Evolutionary conservation across 2,888 invertebrate genomes (phyloP), one percentile per base, ranked within the genome.

Genomic region (Hydrotaea cyrtoneurina): DNA sequence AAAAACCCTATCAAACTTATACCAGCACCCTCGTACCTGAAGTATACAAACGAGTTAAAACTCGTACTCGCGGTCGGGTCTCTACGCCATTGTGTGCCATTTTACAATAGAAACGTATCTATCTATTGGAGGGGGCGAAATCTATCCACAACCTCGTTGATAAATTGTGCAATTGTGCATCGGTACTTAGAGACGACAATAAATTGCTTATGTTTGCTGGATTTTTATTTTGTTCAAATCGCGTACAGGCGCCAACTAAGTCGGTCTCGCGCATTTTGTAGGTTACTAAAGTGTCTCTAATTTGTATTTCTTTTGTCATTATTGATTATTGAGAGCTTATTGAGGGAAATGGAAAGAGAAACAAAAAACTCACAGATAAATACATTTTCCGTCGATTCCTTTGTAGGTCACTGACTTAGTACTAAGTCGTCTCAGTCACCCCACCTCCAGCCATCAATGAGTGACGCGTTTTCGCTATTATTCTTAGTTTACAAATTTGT

Each of bases 81-180:
- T 31, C 2, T 7, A 31, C 2, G 7, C 31, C 31, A 39, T 50
- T n/a, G 15, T n/a, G 50, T 7, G 50, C 2, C 50, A 50, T n/a
- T n/a, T 50, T 50, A 50, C 43, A 43, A 43, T 43, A 15, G 43
- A 43, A 43, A 43, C 50, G 1, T 50, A 50, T 50, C n/a, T n/a
- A 31, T n/a, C 31, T 2, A 31, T 31, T 31, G 31, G 31, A 4
- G 50, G n/a, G n/a, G 50, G 50, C n/a, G 50, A n/a, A 43, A 50
- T 50, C 3, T 50, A 50, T n/a, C 26, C 62, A 17, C 62, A n/a
- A 15, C n/a, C 62, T 15, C 23, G n/a, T 15, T 62, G 62, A 62
- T 62, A 62, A 62, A 62, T 62, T 62, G 62, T 62, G 62, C 62
- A 31, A 62, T 23, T 62, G 62, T 62, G 62, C 62, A 62, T 31